These are phyloP conservation scores for Orthosia incerta DNA, from an alignment of 2,888 invertebrate genomes.

Conservation along the genomic window DNA sequence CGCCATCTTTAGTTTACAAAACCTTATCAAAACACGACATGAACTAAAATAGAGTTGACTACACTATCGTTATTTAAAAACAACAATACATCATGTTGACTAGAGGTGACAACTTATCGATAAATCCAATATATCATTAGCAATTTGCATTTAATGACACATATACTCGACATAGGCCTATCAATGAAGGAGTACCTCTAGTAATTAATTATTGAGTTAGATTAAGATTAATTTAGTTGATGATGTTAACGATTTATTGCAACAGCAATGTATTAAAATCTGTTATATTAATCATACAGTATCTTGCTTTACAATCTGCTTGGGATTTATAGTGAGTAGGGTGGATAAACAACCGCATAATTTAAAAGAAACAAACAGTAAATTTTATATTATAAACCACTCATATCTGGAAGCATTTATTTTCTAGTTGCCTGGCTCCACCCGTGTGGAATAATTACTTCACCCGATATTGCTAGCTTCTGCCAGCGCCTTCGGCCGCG, in stretches of 20 bases:
- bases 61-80: slow-evolving; percentile 41
- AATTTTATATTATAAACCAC: neutral
- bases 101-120: slow-evolving; percentile 49
- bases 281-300: slow-evolving; percentile 25
- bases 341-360: slow-evolving; percentile 9
- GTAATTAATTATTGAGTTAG: slow-evolving; percentile 46
- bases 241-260: slow-evolving; percentile 51
- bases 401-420: neutral
- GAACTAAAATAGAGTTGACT: slow-evolving; percentile 26
- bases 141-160: slow-evolving; percentile 48
- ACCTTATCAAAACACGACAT: slow-evolving; percentile 4
- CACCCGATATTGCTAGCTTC: no score
- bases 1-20: neutral
- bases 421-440: neutral
- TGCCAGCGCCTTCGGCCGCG: no score
- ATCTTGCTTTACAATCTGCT: slow-evolving; percentile 18
- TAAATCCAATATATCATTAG: slow-evolving; percentile 26
- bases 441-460: no score
- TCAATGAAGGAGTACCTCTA: slow-evolving; percentile 38
- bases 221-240: slow-evolving; percentile 49
- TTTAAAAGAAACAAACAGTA: neutral
- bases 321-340: slow-evolving; percentile 22
- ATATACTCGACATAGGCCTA: slow-evolving; percentile 28
- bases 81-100: slow-evolving; percentile 27
- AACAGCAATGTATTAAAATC: slow-evolving; percentile 27